Evolutionary conservation across 2,797 vertebrate species (phyloP), one percentile per base, ranked within the genome.

Genomic region (Acanthurus lineatus): DNA sequence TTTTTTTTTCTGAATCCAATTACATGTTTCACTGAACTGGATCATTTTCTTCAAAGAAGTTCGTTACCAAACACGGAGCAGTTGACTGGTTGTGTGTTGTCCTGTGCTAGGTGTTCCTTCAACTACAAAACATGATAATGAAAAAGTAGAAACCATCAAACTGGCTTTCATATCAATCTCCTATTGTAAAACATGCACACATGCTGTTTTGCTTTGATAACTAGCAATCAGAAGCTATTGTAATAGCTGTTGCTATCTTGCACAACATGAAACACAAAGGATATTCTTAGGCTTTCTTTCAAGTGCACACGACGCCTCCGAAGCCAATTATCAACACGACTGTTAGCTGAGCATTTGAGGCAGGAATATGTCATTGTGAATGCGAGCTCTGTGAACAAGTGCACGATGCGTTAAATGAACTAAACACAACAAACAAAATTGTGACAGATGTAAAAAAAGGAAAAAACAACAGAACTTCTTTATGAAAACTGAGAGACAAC

Each of bases 21-120:
- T 70, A 79, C 53, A 69, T 77, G 78, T 84, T 69, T 73, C 70
- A 73, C 35, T 81, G 63, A 76, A 59, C 71, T 68, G 51, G 15
- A 64, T 57, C 20, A 58, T 77, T 64, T 78, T 66, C 61, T 68
- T 61, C 52, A 25, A 52, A 67, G 38, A 28, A 52, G 32, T 42
- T 44, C 54, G 44, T 62, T 59, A 32, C 17, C 20, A 20, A 40
- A 20, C 16, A 19, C 3, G 15, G 25, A 20, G 69, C n/a, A n/a
- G 17, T 2, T 57, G n/a, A 53, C 64, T 51, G 54, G 44, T 25
- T 49, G 28, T 47, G 45, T 61, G 71, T 10, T 57, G 25, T 54
- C 38, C 19, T 56, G 22, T 49, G 57, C 25, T 28, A 7, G 64
- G 17, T 12, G 16, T 52, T 53, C 52, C 60, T 79, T 79, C 12